These are phyloP conservation scores for Notodonta dromedarius DNA, from an alignment of 2,888 invertebrate genomes.

Conservation along the genomic window DNA sequence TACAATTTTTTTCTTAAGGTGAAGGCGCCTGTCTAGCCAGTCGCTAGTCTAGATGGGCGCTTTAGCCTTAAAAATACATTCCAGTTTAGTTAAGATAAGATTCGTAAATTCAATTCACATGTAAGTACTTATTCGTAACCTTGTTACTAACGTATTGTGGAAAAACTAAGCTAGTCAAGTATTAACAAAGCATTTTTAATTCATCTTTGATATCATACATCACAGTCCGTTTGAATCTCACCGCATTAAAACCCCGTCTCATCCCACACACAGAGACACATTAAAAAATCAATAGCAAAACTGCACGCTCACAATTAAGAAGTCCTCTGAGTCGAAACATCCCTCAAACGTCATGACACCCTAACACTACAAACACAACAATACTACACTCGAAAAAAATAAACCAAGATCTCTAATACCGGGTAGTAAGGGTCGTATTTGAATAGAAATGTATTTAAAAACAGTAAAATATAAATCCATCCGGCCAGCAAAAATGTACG, in stretches of 20 bases:
- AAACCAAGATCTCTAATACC: constrained; percentile 26
- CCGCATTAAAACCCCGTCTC: constrained; percentile 34
- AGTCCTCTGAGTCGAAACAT: constrained; percentile 62
- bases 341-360: constrained; percentile 73
- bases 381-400: constrained; percentile 18
- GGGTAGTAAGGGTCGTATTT: constrained; percentile 44
- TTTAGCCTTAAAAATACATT: too few species aligned
- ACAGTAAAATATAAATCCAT: constrained; percentile 36
- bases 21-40: too few species aligned
- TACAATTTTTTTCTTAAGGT: too few species aligned
- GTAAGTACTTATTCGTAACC: too few species aligned
- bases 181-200: neutral
- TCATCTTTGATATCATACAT: constrained; percentile 22
- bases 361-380: constrained; percentile 36
- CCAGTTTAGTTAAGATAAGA: too few species aligned
- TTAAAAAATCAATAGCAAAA: constrained; percentile 79
- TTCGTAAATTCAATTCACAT: too few species aligned
- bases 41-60: too few species aligned
- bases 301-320: constrained; percentile 77
- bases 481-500: constrained; percentile 51
- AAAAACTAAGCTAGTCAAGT: neutral
- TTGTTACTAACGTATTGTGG: neutral
- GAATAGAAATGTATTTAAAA: constrained; percentile 35
- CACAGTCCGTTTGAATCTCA: constrained; percentile 9
- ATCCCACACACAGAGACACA: constrained; percentile 52